Evolutionary conservation across 2,113 vertebrate species (phyloP).

Genomic region (Stigmatopora nigra): DNA sequence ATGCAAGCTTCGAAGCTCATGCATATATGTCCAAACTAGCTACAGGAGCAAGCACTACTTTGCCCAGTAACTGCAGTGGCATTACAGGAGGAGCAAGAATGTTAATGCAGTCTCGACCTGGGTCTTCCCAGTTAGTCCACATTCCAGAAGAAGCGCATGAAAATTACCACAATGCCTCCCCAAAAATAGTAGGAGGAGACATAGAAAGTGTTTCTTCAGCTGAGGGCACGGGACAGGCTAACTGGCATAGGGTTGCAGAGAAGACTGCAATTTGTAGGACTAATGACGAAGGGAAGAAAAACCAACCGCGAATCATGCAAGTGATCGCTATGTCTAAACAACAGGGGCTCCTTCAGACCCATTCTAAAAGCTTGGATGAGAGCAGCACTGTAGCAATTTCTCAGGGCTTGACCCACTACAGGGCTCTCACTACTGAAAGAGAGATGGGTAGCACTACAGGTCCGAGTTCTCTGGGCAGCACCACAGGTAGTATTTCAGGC

Average conservation of each 20-base stretch:
- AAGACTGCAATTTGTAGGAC: slow-evolving; percentile 78
- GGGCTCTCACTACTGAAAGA: slow-evolving; percentile 78
- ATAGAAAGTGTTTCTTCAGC: slow-evolving; percentile 11
- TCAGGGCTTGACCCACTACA: slow-evolving; percentile 80
- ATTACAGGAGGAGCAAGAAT: slow-evolving; percentile 84
- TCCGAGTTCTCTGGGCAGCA: slow-evolving; percentile 45
- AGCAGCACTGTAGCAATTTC: slow-evolving; percentile 67
- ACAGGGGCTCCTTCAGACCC: slow-evolving; percentile 87
- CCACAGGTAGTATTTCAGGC: slow-evolving; percentile 52
- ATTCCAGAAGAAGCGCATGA: slow-evolving; percentile 96
- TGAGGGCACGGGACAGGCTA: slow-evolving; percentile 68
- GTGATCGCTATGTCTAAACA: slow-evolving; percentile 98
- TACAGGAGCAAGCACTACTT: slow-evolving; percentile 74
- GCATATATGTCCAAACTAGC: slow-evolving; percentile 77
- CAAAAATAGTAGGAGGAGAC: slow-evolving; percentile 62
- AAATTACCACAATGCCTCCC: slow-evolving; percentile 71
- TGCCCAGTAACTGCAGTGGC: slow-evolving; percentile 79
- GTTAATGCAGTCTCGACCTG: slow-evolving; percentile 86
- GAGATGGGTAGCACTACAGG: slow-evolving; percentile 64
- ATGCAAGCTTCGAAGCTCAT: slow-evolving; percentile 69
- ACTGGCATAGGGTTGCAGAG: slow-evolving; percentile 90
- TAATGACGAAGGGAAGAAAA: slow-evolving; percentile 60
- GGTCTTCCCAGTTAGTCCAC: slow-evolving; percentile 92
- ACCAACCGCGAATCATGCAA: slow-evolving; percentile 89
- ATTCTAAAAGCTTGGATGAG: slow-evolving; percentile 78